Evolutionary conservation across 2,888 invertebrate genomes (phyloP).

Genomic region (Acanthosoma haemorrhoidale): DNA sequence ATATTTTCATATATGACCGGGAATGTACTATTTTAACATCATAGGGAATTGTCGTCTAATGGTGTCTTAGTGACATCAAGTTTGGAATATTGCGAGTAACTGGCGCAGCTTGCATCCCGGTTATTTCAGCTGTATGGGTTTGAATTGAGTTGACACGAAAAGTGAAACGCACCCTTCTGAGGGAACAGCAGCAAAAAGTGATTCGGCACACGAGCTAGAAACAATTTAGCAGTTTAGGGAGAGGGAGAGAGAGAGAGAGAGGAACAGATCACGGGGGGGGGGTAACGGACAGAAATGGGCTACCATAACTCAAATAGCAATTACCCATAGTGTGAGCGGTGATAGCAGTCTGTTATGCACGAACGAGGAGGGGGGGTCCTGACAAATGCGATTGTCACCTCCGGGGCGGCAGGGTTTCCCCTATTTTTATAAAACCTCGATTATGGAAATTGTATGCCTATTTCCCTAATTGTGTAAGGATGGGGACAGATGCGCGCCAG

Average conservation of each 20-base stretch:
- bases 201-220: too few species aligned
- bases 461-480: slow-evolving; percentile 29
- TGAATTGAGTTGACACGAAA: too few species aligned
- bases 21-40: too few species aligned
- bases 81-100: too few species aligned
- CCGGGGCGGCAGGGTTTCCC: background rate
- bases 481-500: slow-evolving; percentile 20
- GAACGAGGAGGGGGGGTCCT: too few species aligned
- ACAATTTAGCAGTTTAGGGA: background rate
- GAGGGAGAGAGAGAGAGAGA: background rate
- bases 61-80: too few species aligned
- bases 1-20: too few species aligned
- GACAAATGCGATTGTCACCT: slow-evolving; percentile 24
- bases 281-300: background rate
- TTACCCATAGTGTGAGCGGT: slow-evolving; percentile 10
- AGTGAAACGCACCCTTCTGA: too few species aligned
- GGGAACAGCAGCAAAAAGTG: too few species aligned
- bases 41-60: too few species aligned
- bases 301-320: background rate
- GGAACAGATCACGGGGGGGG: background rate
- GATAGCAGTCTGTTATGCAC: background rate
- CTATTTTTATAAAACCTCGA: slow-evolving; percentile 25
- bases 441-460: slow-evolving; percentile 23
- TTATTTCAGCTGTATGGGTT: too few species aligned
- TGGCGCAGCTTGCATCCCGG: too few species aligned